Percentiles rank a stretch among this genome's conserved stretches.
phyloP scores from a whole-genome alignment of 2,888 invertebrate genomes.

The Perizoma affinitatum region DNA sequence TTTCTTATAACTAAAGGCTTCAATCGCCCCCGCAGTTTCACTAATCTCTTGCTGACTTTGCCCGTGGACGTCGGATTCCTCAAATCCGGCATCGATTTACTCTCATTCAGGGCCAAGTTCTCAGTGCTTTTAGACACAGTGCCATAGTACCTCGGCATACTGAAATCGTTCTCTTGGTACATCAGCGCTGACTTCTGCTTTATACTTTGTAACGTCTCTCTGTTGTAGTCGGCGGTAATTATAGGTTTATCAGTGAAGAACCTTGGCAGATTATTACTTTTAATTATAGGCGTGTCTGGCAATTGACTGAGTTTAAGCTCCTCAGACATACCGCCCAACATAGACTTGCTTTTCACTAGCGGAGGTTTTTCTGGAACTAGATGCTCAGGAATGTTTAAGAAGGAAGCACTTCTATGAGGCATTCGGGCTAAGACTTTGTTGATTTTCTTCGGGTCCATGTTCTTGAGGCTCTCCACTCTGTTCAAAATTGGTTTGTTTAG shows the following conservation, averaged over 20 bases:
- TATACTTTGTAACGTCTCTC: conserved; percentile 74
- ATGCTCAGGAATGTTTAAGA: conserved; percentile 76
- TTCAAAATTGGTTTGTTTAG: conserved; percentile 58
- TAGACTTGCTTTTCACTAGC: conserved; percentile 71
- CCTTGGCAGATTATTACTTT: conserved; percentile 73
- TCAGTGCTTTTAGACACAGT: conserved; percentile 61
- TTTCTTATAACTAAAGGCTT: conserved; percentile 78
- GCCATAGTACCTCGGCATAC: conserved; percentile 86
- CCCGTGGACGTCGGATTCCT: conserved; percentile 60
- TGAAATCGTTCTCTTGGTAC: conserved; percentile 81
- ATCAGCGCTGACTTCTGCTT: conserved; percentile 81
- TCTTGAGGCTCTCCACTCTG: conserved; percentile 76
- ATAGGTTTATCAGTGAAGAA: conserved; percentile 75
- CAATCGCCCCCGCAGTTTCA: conserved; percentile 71
- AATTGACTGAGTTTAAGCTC: conserved; percentile 69
- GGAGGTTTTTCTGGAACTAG: conserved; percentile 71
- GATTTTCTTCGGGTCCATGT: conserved; percentile 69
- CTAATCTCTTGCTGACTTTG: conserved; percentile 73
- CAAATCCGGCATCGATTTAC: conserved; percentile 80
- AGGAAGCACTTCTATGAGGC: conserved; percentile 78
- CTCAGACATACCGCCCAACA: conserved; percentile 68
- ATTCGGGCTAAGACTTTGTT: conserved; percentile 73
- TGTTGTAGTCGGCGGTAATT: conserved; percentile 65
- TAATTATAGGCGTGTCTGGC: conserved; percentile 79
- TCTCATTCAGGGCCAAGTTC: conserved; percentile 65